These are phyloP conservation scores for Erythrolamprus reginae DNA, from an alignment of 2,113 vertebrate genomes.

Conservation along the genomic window DNA sequence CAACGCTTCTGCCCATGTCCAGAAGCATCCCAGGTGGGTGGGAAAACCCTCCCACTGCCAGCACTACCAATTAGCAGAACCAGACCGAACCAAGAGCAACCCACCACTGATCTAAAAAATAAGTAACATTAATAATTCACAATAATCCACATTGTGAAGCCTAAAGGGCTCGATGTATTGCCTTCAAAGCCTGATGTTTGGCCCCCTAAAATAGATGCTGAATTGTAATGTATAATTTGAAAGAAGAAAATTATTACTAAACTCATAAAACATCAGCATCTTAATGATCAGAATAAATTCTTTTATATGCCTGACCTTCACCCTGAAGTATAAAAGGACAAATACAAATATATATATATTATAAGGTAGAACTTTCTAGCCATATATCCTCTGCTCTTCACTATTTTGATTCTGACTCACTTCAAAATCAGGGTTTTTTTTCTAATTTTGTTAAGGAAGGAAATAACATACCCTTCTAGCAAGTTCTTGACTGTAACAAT, in stretches of 20 bases:
- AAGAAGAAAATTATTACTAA: neutral
- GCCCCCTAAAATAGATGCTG: neutral
- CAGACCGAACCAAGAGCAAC: too few relatives aligned
- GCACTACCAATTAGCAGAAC: too few relatives aligned
- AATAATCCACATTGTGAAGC: neutral
- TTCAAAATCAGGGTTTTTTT: neutral
- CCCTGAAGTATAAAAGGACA: neutral
- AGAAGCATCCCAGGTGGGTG: too few relatives aligned
- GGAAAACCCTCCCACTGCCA: too few relatives aligned
- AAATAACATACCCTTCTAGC: neutral
- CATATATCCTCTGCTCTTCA: neutral
- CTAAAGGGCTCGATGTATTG: neutral
- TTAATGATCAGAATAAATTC: neutral
- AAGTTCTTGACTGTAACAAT: neutral
- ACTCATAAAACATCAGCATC: neutral
- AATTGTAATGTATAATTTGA: neutral
- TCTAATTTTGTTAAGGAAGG: neutral
- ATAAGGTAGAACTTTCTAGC: neutral
- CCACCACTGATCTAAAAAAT: neutral
- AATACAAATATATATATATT: neutral
- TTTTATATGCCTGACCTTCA: neutral
- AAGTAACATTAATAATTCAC: neutral
- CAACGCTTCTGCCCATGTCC: too few relatives aligned
- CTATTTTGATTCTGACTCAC: neutral
- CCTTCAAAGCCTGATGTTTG: neutral